These are phyloP conservation scores for Siniperca obscura DNA, from an alignment of 2,797 vertebrate genomes.

Conservation along the genomic window DNA sequence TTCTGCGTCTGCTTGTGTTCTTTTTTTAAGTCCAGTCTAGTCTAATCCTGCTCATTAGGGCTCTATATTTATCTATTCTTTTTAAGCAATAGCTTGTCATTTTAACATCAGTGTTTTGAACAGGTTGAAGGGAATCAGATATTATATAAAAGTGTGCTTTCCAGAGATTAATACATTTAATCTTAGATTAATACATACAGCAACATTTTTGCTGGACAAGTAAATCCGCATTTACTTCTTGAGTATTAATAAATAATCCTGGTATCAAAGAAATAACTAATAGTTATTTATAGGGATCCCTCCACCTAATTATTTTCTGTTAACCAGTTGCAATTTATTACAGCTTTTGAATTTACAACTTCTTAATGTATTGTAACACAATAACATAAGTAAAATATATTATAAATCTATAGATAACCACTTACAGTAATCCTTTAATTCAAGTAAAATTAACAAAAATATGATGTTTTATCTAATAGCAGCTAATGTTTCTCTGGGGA, in stretches of 20 bases:
- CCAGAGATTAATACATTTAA: no score
- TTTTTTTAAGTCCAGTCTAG: constrained; percentile 26
- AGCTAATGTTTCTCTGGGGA: background rate
- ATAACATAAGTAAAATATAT: background rate
- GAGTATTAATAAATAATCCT: background rate
- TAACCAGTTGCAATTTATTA: background rate
- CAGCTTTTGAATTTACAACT: background rate
- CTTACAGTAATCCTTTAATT: background rate
- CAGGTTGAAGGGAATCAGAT: constrained; percentile 13
- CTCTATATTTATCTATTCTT: constrained; percentile 60
- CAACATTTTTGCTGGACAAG: background rate
- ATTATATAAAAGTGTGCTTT: constrained; percentile 8
- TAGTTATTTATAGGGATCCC: background rate
- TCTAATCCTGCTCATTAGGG: constrained; percentile 40
- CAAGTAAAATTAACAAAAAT: background rate
- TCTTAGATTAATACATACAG: no score
- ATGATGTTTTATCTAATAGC: background rate
- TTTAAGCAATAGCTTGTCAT: constrained; percentile 16
- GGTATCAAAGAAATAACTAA: background rate
- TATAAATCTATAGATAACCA: background rate
- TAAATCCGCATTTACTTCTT: constrained; percentile 2
- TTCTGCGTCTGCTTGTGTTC: constrained; percentile 20
- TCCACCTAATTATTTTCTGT: background rate
- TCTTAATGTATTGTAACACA: background rate
- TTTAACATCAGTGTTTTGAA: constrained; percentile 23